A percentile compares a stretch with the other conserved stretches of the same genome.
phyloP scores from a whole-genome alignment of 2,888 invertebrate genomes.

The Therioaphis trifolii region DNA sequence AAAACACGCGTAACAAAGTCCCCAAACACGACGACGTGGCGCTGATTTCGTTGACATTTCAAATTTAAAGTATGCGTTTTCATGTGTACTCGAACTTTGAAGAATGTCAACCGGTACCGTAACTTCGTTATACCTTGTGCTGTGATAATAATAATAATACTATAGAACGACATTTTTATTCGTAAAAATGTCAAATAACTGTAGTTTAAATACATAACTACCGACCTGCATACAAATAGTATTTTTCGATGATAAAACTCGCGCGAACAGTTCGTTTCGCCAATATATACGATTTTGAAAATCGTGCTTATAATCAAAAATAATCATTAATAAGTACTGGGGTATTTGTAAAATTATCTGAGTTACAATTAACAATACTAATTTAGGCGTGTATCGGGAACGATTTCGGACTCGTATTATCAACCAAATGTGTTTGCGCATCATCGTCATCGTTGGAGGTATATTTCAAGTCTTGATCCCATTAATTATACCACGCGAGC shows the following conservation, averaged over 20 bases:
- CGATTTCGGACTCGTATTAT: too few species aligned
- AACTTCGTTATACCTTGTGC: not conserved
- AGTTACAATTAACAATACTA: too few species aligned
- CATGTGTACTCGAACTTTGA: not conserved
- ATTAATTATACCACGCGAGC: conserved; percentile 4
- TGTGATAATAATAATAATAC: not conserved
- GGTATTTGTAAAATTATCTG: too few species aligned
- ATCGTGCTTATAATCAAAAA: too few species aligned
- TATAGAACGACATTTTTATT: not conserved
- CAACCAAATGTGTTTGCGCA: too few species aligned
- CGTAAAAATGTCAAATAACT: not conserved
- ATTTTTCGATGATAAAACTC: too few species aligned
- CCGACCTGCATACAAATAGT: too few species aligned
- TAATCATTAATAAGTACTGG: too few species aligned
- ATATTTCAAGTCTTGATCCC: not conserved
- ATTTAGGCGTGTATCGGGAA: too few species aligned
- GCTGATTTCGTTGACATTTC: not conserved
- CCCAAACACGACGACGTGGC: not conserved
- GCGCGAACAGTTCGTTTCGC: too few species aligned
- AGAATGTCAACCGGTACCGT: not conserved
- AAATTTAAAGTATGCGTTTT: not conserved
- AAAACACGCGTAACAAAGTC: not conserved
- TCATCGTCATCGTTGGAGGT: not conserved
- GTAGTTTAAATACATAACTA: too few species aligned
- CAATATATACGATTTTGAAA: too few species aligned